Evolutionary conservation across 2,797 vertebrate species (phyloP), one percentile per base, ranked within the genome.

Genomic region (Micromesistius poutassou): DNA sequence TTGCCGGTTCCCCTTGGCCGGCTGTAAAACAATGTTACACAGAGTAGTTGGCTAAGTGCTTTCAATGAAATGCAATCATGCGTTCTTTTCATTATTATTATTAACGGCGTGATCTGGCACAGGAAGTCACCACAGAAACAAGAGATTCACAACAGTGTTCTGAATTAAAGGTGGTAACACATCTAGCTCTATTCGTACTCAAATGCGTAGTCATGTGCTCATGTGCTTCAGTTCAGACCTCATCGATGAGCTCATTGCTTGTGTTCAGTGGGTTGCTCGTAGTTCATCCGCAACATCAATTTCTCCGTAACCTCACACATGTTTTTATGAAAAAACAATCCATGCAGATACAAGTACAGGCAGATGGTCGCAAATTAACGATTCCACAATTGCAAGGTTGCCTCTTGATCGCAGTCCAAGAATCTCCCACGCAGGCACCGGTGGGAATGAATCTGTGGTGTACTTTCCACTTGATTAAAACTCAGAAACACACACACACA

Each of bases 331-430:
- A 62, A 62, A 62, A 62, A 62, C 22, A n/a, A 62, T 38, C 46
- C 46, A 50, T 22, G 46, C 46, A 22, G 55, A 25, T 62, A 81
- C 76, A 78, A 77, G 76, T 83, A 46, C 68, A 74, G 79, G 81
- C 91, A 92, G 90, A 92, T 92, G 91, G 90, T 77, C 38, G 74
- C 79, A 80, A 84, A 87, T 83, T 80, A 72, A 86, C 33, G 30
- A 77, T 55, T 50, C 38, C 25, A 30, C 40, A 72, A 88, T 88
- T 84, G 86, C 91, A 74, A 40, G 79, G 86, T 62, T 62, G 55
- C 78, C 4, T 84, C 80, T 82, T 88, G 86, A 89, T 89, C 81
- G 81, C 79, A 74, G 83, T 88, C 89, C 87, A 92, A 88, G 78
- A 80, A 74, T 85, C 55, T 55, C 55, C 55, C 55, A 62, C 22